Base-by-base conservation (phyloP, 2,888 invertebrate genomes). In the Nemoura dubitans region DNA sequence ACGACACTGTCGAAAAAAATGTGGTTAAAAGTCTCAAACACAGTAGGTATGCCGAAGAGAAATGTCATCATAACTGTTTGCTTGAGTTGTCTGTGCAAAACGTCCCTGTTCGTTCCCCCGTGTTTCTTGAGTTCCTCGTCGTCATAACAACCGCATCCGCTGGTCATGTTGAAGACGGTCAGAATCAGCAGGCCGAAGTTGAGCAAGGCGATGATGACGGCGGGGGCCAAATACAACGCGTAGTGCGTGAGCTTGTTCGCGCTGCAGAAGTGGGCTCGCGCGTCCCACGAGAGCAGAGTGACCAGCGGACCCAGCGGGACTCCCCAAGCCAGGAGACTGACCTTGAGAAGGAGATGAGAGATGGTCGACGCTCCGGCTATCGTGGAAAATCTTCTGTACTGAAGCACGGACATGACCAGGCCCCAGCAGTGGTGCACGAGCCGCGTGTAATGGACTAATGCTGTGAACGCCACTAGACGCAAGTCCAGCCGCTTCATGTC, bases 351-450 rank as follows among this genome's bases (percentile, higher is more conserved):
- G 90, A 95, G 95, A 88, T 94, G 92, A 0, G 93, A 92, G 5
- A 94, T 94, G 76, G 93, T 91, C 16, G 91, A 92, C 25, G 93
- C 92, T 5, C 95, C 95, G 84, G 95, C 91, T 0, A 95, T 94
- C 87, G 93, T 93, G 0, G 95, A 95, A 89, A 95, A 95, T 84
- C 94, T 92, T 86, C 95, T 92, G 90, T 95, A 95, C 90, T 95
- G 95, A 86, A 95, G 91, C 83, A 94, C 91, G 0, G 95, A 95
- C 86, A 95, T 94, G 86, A 95, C 94, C 28, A 95, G 90, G 95
- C 95, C 95, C 96, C 95, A 96, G 89, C 93, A 93, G 89, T 96
- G 96, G 88, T 95, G 93, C 0, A 94, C 93, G 81, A 95, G 91
- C 43, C 95, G 93, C 27, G 95, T 94, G 90, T 95, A 95, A 89